A percentile compares a stretch with the other conserved stretches of the same genome.
Conservation (phyloP, 2,888 invertebrate species). For the Acrobasis suavella region DNA sequence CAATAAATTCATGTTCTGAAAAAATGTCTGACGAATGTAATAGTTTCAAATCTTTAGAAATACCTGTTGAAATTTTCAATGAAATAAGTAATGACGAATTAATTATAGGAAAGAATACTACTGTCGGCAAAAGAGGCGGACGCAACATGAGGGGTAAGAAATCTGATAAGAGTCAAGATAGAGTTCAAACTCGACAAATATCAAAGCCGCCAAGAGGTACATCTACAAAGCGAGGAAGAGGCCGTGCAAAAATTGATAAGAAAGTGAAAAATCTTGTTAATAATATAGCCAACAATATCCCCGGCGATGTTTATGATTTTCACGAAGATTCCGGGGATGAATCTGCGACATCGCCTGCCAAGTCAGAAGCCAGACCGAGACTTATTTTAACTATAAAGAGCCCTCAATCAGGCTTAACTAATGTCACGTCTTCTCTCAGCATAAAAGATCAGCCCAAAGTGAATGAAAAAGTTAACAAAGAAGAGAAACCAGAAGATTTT, state of each 20-base stretch:
- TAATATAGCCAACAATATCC: constrained; percentile 81
- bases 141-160: constrained; percentile 70
- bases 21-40: constrained; percentile 30
- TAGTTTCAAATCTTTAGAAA: constrained; percentile 32
- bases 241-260: constrained; percentile 78
- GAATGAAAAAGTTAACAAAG: constrained; percentile 59
- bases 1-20: constrained; percentile 26
- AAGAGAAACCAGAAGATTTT: constrained; percentile 83
- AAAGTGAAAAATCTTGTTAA: constrained; percentile 72
- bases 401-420: constrained; percentile 76
- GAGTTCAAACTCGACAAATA: constrained; percentile 75
- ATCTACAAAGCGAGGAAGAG: constrained; percentile 73
- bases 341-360: constrained; percentile 66
- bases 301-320: constrained; percentile 94
- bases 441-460: constrained; percentile 64
- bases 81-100: constrained; percentile 43
- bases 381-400: constrained; percentile 92
- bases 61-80: constrained; percentile 33
- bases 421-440: constrained; percentile 67
- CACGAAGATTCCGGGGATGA: constrained; percentile 95
- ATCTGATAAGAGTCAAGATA: constrained; percentile 60
- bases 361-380: constrained; percentile 85
- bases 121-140: constrained; percentile 64
- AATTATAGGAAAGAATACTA: constrained; percentile 40
- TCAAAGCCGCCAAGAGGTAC: constrained; percentile 64